Conservation (phyloP, 1,140 invertebrate genomes). For the Listronotus bonariensis region DNA sequence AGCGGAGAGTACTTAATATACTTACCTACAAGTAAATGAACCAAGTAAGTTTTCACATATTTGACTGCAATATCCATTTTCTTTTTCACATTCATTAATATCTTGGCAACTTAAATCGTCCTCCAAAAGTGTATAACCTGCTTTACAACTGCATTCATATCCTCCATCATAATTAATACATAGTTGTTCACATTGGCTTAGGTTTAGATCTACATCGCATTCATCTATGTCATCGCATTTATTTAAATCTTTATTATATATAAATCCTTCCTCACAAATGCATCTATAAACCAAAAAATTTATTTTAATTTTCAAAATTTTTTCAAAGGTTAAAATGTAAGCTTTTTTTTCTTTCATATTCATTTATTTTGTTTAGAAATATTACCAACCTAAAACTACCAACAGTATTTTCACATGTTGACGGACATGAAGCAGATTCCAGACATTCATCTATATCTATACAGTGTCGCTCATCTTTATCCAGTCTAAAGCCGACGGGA, state of each 20-base stretch:
- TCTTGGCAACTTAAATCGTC: constrained; percentile 59
- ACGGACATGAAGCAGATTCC: constrained; percentile 68
- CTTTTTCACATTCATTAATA: constrained; percentile 69
- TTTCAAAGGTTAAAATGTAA: too few species aligned
- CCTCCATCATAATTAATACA: constrained; percentile 59
- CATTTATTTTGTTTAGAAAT: too few species aligned
- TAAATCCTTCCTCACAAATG: constrained; percentile 57
- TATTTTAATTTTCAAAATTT: too few species aligned
- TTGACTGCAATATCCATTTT: constrained; percentile 62
- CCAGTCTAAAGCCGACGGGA: constrained; percentile 57
- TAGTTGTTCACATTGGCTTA: constrained; percentile 55
- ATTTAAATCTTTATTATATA: constrained; percentile 44
- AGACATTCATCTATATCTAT: constrained; percentile 72
- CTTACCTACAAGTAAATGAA: constrained; percentile 63
- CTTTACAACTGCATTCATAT: constrained; percentile 66
- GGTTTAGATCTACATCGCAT: constrained; percentile 61
- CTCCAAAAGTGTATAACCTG: constrained; percentile 58
- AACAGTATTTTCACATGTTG: constrained; percentile 60
- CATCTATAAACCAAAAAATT: constrained; percentile 52
- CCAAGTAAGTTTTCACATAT: constrained; percentile 70
- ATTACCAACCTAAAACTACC: constrained; percentile 61
- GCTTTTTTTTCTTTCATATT: too few species aligned
- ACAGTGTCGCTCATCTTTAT: constrained; percentile 57
- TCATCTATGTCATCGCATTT: constrained; percentile 76
- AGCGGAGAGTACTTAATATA: background rate